A percentile compares a stretch with the other conserved stretches of the same genome.
These are phyloP conservation scores for Rhagologus leucostigma DNA, from an alignment of 2,113 vertebrate genomes.

Conservation along the genomic window DNA sequence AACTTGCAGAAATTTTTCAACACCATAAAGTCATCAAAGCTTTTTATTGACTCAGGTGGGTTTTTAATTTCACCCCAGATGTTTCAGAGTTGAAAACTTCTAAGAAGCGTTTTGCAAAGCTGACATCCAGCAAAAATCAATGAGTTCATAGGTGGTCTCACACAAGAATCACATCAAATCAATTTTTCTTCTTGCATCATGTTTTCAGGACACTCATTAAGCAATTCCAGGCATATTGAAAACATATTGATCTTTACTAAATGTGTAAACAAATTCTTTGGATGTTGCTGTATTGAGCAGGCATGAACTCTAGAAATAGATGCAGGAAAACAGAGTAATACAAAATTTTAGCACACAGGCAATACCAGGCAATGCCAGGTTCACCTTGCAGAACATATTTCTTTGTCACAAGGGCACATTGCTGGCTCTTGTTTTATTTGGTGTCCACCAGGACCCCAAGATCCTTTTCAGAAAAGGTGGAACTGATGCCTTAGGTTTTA, in stretches of 20 bases:
- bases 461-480: background rate
- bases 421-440: background rate
- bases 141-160: background rate
- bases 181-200: slow-evolving; percentile 12
- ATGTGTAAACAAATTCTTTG: slow-evolving; percentile 1
- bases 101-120: background rate
- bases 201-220: slow-evolving; percentile 14
- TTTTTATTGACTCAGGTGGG: background rate
- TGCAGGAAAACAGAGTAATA: background rate
- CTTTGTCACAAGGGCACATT: background rate
- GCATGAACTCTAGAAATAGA: background rate
- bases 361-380: background rate
- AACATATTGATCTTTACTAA: slow-evolving; percentile 3
- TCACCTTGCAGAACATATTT: background rate
- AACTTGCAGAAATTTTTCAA: background rate
- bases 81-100: background rate
- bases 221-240: slow-evolving; percentile 12
- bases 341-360: background rate
- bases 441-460: background rate
- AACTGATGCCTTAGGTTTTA: background rate
- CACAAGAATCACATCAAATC: slow-evolving; percentile 4
- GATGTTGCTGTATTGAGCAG: background rate
- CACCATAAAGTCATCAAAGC: background rate
- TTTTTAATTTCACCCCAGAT: background rate
- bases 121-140: slow-evolving; percentile 12